Evolutionary conservation across 1,140 invertebrate genomes (phyloP).

Genomic region (Neodiprion virginianus): DNA sequence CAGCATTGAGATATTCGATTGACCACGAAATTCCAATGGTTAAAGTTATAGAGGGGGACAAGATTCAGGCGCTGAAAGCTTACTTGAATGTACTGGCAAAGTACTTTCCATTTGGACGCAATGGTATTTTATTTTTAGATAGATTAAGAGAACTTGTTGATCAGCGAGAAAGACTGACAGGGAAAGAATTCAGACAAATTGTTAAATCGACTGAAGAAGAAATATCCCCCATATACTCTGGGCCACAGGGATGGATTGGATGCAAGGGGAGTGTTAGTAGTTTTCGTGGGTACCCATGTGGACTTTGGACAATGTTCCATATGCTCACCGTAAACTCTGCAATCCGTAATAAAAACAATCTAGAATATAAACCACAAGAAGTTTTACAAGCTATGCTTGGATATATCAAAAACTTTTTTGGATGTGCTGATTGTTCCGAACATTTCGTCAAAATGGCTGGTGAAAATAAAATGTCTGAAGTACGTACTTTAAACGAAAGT

Average conservation of each 20-base stretch:
- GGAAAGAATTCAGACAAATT: conserved; percentile 65
- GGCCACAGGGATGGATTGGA: conserved; percentile 75
- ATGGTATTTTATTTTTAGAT: conserved; percentile 70
- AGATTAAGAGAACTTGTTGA: conserved; percentile 59
- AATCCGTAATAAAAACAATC: conserved; percentile 48
- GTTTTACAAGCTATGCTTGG: conserved; percentile 84
- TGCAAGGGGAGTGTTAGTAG: conserved; percentile 80
- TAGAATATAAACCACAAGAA: conserved; percentile 65
- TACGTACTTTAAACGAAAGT: conserved; percentile 74
- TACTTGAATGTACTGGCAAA: conserved; percentile 75
- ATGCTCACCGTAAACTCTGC: conserved; percentile 85
- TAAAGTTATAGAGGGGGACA: conserved; percentile 73
- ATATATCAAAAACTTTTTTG: conserved; percentile 94
- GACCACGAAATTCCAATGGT: conserved; percentile 79
- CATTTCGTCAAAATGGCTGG: conserved; percentile 88
- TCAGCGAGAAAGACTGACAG: conserved; percentile 60
- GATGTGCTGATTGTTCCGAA: conserved; percentile 87
- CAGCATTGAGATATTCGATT: conserved; percentile 79
- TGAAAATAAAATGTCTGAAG: conserved; percentile 70
- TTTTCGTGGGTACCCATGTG: conserved; percentile 92
- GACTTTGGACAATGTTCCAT: conserved; percentile 95
- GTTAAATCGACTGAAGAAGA: conserved; percentile 62
- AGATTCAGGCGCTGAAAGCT: conserved; percentile 73
- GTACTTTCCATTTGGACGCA: conserved; percentile 76
- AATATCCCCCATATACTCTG: conserved; percentile 64